These are phyloP conservation scores for Leptodirus hochenwartii DNA, from an alignment of 2,888 invertebrate species.

Conservation along the genomic window DNA sequence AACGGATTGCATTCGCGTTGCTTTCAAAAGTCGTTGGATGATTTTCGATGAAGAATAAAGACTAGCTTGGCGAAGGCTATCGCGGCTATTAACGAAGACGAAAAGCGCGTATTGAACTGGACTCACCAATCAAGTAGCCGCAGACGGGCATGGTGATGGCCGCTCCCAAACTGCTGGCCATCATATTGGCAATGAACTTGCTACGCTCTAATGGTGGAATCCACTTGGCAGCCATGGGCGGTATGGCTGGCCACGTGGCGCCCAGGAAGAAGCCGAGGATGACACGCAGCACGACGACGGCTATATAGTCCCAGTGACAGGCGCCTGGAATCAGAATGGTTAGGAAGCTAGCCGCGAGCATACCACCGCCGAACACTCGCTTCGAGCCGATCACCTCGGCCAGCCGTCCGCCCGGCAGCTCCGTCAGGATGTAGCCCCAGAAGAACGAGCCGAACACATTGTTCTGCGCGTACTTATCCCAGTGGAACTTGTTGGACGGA, in stretches of 20 bases:
- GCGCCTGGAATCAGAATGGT: slow-evolving; percentile 67
- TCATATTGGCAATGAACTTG: slow-evolving; percentile 84
- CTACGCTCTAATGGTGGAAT: slow-evolving; percentile 87
- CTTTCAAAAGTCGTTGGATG: too few relatives aligned
- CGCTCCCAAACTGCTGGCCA: slow-evolving; percentile 84
- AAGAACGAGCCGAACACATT: slow-evolving; percentile 73
- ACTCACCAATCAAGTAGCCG: slow-evolving; percentile 58
- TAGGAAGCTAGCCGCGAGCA: slow-evolving; percentile 60
- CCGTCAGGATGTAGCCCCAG: slow-evolving; percentile 83
- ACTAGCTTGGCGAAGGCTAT: too few relatives aligned
- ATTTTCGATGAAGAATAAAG: too few relatives aligned
- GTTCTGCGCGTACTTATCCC: slow-evolving; percentile 66
- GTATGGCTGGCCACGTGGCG: slow-evolving; percentile 86
- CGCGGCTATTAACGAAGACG: too few relatives aligned
- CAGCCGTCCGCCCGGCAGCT: slow-evolving; percentile 72
- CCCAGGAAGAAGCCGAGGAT: slow-evolving; percentile 37
- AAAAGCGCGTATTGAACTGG: too few relatives aligned
- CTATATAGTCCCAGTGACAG: slow-evolving; percentile 48
- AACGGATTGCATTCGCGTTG: too few relatives aligned
- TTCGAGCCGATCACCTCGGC: slow-evolving; percentile 70
- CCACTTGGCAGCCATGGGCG: slow-evolving; percentile 86
- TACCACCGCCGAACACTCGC: slow-evolving; percentile 72
- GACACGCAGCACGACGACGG: slow-evolving; percentile 52
- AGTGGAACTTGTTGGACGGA: slow-evolving; percentile 37
- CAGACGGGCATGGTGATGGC: slow-evolving; percentile 79